These are phyloP conservation scores for Mormyrus hasselquistii DNA, from an alignment of 2,797 vertebrate species.

Conservation along the genomic window DNA sequence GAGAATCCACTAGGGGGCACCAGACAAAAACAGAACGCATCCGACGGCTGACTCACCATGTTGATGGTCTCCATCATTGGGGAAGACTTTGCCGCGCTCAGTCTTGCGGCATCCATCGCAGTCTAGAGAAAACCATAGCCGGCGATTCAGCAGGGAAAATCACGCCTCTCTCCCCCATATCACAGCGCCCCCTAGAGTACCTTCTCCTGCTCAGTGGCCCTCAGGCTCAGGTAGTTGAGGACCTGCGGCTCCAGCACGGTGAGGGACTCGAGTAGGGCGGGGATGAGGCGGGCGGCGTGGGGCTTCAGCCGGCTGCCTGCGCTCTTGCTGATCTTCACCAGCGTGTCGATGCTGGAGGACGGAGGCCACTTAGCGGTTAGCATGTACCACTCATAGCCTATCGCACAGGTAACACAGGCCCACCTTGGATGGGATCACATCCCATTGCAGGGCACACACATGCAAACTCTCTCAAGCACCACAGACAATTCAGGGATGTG, in stretches of 20 bases:
- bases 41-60: slow-evolving; percentile 66
- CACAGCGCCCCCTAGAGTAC: slow-evolving; percentile 31
- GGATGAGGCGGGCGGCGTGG: slow-evolving; percentile 85
- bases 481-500: not conserved
- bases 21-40: not conserved
- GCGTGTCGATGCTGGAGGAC: slow-evolving; percentile 79
- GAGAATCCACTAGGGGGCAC: not conserved
- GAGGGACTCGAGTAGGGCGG: slow-evolving; percentile 85
- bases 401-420: not conserved
- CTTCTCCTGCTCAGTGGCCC: slow-evolving; percentile 96
- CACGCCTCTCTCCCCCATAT: not conserved
- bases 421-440: not conserved
- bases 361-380: not conserved
- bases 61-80: slow-evolving; percentile 99
- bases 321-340: slow-evolving; percentile 96
- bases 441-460: not conserved
- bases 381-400: not conserved
- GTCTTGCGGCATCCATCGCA: slow-evolving; percentile 91
- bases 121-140: slow-evolving; percentile 54
- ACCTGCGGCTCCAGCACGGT: slow-evolving; percentile 92
- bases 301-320: slow-evolving; percentile 88
- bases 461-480: not conserved
- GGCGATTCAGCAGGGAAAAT: not conserved
- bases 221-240: slow-evolving; percentile 93
- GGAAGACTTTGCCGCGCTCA: slow-evolving; percentile 93